Percentiles rank a stretch among this genome's conserved stretches.
These are phyloP conservation scores for Aleiodes leptofemur DNA, from an alignment of 2,888 invertebrate genomes.

Conservation along the genomic window DNA sequence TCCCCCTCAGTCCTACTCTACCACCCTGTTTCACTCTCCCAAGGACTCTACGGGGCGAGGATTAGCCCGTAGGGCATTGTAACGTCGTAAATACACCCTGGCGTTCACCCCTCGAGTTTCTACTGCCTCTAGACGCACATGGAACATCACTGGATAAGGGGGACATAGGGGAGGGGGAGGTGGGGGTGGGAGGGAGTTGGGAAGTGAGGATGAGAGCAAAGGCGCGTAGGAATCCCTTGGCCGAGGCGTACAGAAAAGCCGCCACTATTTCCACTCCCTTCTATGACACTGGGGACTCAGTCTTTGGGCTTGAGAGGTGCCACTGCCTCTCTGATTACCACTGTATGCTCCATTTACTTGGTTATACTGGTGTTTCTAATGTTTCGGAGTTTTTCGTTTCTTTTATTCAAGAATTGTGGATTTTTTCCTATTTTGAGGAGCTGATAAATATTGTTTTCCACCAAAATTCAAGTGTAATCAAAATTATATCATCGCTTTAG, in stretches of 20 bases:
- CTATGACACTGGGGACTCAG: constrained; percentile 41
- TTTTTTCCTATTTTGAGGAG: too few species aligned
- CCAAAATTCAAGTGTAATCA: too few species aligned
- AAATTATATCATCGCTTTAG: too few species aligned
- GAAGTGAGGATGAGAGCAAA: constrained; percentile 19
- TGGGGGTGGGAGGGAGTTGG: not conserved
- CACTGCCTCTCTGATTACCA: constrained; percentile 43
- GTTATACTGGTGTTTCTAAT: constrained; percentile 15
- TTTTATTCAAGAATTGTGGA: not conserved
- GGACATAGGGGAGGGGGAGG: not conserved
- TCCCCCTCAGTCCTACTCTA: constrained; percentile 28
- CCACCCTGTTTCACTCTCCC: constrained; percentile 45
- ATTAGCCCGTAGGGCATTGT: constrained; percentile 74
- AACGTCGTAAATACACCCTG: constrained; percentile 74
- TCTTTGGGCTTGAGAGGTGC: constrained; percentile 32
- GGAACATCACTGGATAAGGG: constrained; percentile 23
- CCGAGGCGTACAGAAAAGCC: constrained; percentile 31
- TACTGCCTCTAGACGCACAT: constrained; percentile 44
- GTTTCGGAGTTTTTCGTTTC: not conserved
- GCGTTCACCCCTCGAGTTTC: constrained; percentile 58
- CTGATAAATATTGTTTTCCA: too few species aligned
- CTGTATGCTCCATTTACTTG: constrained; percentile 44
- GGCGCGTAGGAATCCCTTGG: constrained; percentile 43
- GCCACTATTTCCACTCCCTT: constrained; percentile 34
- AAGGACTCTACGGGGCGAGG: constrained; percentile 65